A percentile compares a stretch with the other conserved stretches of the same genome.
phyloP scores from a whole-genome alignment of 2,888 invertebrate species.

The Papilio demoleus region DNA sequence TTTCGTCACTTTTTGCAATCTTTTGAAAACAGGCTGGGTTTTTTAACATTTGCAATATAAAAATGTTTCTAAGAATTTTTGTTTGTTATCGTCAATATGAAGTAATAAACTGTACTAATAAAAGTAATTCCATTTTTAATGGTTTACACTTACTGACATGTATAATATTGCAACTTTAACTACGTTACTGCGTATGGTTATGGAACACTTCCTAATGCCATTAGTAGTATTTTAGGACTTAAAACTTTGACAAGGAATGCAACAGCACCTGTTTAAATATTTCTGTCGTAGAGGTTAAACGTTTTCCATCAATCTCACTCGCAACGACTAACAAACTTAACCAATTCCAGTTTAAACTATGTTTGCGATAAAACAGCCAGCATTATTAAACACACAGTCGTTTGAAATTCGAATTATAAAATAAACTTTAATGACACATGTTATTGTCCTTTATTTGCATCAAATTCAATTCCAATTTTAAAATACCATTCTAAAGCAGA shows the following conservation, averaged over 20 bases:
- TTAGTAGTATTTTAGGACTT: background rate
- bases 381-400: background rate
- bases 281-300: conserved; percentile 20
- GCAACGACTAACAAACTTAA: conserved; percentile 22
- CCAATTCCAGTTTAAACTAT: conserved; percentile 25
- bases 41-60: conserved; percentile 2
- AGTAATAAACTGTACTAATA: background rate
- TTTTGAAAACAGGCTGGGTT: conserved; percentile 9
- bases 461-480: no score
- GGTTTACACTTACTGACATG: no score
- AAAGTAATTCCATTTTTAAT: no score
- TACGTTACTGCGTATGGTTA: background rate
- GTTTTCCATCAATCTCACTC: conserved; percentile 33
- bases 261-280: conserved; percentile 23
- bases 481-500: no score
- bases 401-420: background rate
- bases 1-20: conserved; percentile 23
- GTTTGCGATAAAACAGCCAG: conserved; percentile 29
- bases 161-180: no score
- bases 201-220: background rate
- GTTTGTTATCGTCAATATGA: background rate
- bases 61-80: background rate
- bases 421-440: background rate
- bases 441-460: no score
- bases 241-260: conserved; percentile 13